These are phyloP conservation scores for Zophobas atratus DNA, from an alignment of 1,140 invertebrate species.

Conservation along the genomic window DNA sequence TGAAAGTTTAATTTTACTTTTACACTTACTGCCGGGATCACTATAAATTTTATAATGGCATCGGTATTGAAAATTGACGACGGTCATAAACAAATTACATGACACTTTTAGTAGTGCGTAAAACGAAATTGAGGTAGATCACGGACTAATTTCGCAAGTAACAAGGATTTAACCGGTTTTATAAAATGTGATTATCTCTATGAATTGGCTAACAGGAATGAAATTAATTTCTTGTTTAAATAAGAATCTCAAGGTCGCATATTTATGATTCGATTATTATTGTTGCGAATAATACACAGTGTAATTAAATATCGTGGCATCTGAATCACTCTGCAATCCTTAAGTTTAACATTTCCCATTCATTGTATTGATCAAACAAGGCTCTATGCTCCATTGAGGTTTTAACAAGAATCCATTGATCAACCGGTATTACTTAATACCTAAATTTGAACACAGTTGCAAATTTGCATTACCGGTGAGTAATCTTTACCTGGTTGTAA, in stretches of 20 bases:
- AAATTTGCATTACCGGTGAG: not conserved
- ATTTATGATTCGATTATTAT: not conserved
- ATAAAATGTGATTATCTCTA: conserved; percentile 3
- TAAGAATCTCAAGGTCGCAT: conserved; percentile 23
- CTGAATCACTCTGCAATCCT: too few species aligned
- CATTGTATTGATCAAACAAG: conserved; percentile 6
- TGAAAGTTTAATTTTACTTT: conserved; percentile 41
- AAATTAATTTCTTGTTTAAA: not conserved
- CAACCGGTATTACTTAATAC: too few species aligned
- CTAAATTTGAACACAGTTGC: not conserved
- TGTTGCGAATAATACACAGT: conserved; percentile 6
- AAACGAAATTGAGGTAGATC: not conserved
- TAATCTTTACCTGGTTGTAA: conserved; percentile 24
- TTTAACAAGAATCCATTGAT: too few species aligned
- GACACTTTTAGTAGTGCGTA: conserved; percentile 30
- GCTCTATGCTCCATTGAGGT: not conserved
- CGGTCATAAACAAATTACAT: not conserved
- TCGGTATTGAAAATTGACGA: not conserved
- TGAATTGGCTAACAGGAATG: not conserved
- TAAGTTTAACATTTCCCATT: not conserved
- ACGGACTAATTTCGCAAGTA: not conserved
- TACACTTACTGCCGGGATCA: conserved; percentile 14
- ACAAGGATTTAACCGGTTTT: conserved; percentile 9
- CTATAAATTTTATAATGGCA: conserved; percentile 8
- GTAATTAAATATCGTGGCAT: not conserved